Evolutionary conservation across 2,888 invertebrate species (phyloP).

Genomic region (Lissocephala sabroskyi): DNA sequence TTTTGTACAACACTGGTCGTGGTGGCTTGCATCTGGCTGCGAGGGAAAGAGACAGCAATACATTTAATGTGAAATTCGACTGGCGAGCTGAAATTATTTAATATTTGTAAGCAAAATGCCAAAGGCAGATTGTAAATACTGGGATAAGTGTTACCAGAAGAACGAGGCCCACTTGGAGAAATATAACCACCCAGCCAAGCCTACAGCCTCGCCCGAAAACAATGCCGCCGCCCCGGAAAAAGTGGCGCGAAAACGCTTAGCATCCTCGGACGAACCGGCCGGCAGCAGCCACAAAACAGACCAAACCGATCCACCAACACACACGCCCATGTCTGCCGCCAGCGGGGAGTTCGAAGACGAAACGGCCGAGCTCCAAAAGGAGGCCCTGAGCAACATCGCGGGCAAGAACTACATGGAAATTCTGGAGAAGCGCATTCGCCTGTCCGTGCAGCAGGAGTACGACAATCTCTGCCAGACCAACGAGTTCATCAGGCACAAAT

Average conservation of each 20-base stretch:
- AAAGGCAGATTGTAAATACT: constrained; percentile 83
- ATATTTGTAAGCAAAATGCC: constrained; percentile 36
- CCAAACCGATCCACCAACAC: no score
- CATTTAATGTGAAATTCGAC: constrained; percentile 7
- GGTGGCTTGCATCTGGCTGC: no score
- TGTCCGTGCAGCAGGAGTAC: constrained; percentile 68
- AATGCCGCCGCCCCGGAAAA: constrained; percentile 16
- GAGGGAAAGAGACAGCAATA: constrained; percentile 1
- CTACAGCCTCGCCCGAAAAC: constrained; percentile 70
- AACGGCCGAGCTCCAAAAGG: constrained; percentile 44
- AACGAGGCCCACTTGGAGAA: constrained; percentile 82
- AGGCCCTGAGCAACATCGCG: constrained; percentile 57
- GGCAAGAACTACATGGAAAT: constrained; percentile 65
- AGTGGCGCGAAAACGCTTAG: constrained; percentile 49
- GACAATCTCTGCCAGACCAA: constrained; percentile 73
- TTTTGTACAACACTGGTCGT: no score
- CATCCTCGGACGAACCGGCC: constrained; percentile 1
- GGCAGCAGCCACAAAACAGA: no score
- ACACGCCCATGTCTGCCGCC: constrained; percentile 10
- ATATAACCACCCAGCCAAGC: constrained; percentile 82
- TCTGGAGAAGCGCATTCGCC: constrained; percentile 55
- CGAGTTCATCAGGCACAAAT: constrained; percentile 80
- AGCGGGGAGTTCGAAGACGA: constrained; percentile 30
- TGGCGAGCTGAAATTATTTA: background rate
- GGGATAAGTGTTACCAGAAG: constrained; percentile 85